Evolutionary conservation across 1,140 invertebrate genomes (phyloP), one percentile per base, ranked within the genome.

Genomic region (Drosophila rufa): DNA sequence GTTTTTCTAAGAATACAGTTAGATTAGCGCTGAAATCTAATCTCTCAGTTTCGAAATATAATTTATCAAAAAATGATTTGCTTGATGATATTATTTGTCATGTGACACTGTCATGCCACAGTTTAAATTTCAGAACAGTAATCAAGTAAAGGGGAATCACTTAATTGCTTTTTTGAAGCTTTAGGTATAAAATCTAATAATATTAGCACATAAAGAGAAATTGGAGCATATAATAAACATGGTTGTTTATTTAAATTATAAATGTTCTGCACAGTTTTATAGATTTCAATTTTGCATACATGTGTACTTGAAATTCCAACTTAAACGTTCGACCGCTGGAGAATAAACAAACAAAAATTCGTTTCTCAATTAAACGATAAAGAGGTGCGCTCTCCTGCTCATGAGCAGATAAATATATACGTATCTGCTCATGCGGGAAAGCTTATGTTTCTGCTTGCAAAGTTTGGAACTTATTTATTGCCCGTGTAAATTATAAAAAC

Each of bases 381-480:
- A 17, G 12, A 62, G 40, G 7, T 14, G 36, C 17, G 19, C 38
- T 6, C 27, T 57, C 3, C 30, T 12, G 25, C 17, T n/a, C 38
- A n/a, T 25, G 14, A 36, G 36, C 30, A 36, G 6, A 19, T 6
- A 7, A 36, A 15, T 36, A 19, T 8, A 19, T 19, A 42, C 33
- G 15, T 19, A 43, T 65, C 15, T 60, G 17, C 17, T 19, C 4
- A 14, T 27, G 17, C 8, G 38, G 25, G 8, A 17, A 30, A 33
- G 11, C 11, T 12, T 33, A 36, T 27, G 17, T 57, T 27, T 17
- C 45, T 61, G 42, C 45, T 45, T 25, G 42, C 15, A 67, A 43
- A 46, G 7, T 64, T 64, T 64, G 22, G 30, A 38, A 64, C 38
- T 67, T 46, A 45, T 62, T 33, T 47, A 47, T 67, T 64, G 64